Percentiles rank a stretch among this genome's conserved stretches.
These are phyloP conservation scores for Charanyca ferruginea DNA, from an alignment of 2,888 invertebrate genomes.

Conservation along the genomic window DNA sequence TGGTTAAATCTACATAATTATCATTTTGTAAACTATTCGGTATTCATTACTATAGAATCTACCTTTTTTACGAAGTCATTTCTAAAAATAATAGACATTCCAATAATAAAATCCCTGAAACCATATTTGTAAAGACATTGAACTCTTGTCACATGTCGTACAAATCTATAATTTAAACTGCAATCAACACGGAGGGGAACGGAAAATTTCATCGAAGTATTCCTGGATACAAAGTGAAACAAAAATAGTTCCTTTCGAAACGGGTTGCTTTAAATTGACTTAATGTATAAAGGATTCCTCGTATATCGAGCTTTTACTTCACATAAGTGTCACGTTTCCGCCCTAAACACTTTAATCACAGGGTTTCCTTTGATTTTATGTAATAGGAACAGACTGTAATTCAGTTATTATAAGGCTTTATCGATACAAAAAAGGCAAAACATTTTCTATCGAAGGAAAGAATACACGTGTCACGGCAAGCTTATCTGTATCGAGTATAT, in stretches of 20 bases:
- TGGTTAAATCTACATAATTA: too few species aligned
- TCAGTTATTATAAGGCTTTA: slow-evolving; percentile 9
- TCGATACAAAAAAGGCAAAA: slow-evolving; percentile 10
- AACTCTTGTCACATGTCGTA: slow-evolving; percentile 3
- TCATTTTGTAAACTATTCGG: too few species aligned
- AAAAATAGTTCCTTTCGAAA: slow-evolving; percentile 37
- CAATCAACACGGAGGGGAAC: slow-evolving; percentile 21
- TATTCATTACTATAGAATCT: too few species aligned
- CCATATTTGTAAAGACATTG: slow-evolving; percentile 5
- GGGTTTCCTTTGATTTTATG: slow-evolving; percentile 51
- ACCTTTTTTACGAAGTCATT: background rate
- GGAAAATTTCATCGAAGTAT: slow-evolving; percentile 27
- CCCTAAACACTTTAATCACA: slow-evolving; percentile 38
- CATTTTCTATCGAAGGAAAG: slow-evolving; percentile 16
- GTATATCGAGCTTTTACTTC: slow-evolving; percentile 39
- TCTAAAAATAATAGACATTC: background rate
- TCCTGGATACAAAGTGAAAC: slow-evolving; percentile 18
- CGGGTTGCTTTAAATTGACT: slow-evolving; percentile 37
- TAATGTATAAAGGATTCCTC: slow-evolving; percentile 34
- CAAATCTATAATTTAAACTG: slow-evolving; percentile 19
- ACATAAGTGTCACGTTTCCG: slow-evolving; percentile 51
- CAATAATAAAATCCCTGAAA: background rate
- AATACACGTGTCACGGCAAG: slow-evolving; percentile 11
- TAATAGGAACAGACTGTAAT: slow-evolving; percentile 16
- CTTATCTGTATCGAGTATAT: slow-evolving; percentile 16